Base-by-base conservation (phyloP, 2,888 invertebrate genomes). In the Lypha dubia region DNA sequence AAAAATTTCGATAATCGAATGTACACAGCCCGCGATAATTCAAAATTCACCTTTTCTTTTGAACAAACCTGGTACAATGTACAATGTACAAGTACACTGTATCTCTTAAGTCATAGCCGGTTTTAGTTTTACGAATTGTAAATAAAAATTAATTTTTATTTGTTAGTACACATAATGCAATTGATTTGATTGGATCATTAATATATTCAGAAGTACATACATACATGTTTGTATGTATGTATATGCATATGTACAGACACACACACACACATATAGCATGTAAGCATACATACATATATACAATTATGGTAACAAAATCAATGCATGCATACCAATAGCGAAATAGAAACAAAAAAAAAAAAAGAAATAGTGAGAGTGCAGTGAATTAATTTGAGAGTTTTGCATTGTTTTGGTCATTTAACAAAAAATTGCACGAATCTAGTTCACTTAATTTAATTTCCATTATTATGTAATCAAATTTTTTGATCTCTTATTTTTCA, bases 21-120 rank as follows among this genome's bases (percentile, higher is more conserved):
- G n/a, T n/a, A n/a, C n/a, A n/a, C n/a, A n/a, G n/a, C n/a, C n/a
- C n/a, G n/a, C n/a, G n/a, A n/a, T n/a, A n/a, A n/a, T n/a, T n/a
- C n/a, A n/a, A n/a, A n/a, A n/a, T n/a, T n/a, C n/a, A n/a, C n/a
- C n/a, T n/a, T n/a, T n/a, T n/a, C n/a, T n/a, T n/a, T n/a, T n/a
- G n/a, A n/a, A n/a, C n/a, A n/a, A n/a, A n/a, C n/a, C n/a, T n/a
- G n/a, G 28, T 28, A 28, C 28, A 4, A 8, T 35, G 17, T 17
- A 11, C 53, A 24, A 17, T 17, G 8, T 32, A 7, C 8, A 28
- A 67, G 41, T 38, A 32, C 9, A 11, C n/a, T n/a, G n/a, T 32
- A 24, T n/a, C 7, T 62, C 70, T 68, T 56, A 35, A 76, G 60
- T 77, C 63, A 67, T 56, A 80, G 60, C 80, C 62, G 67, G 80